phyloP scores from a whole-genome alignment of 2,113 vertebrate genomes.

The Deroptyus accipitrinus region DNA sequence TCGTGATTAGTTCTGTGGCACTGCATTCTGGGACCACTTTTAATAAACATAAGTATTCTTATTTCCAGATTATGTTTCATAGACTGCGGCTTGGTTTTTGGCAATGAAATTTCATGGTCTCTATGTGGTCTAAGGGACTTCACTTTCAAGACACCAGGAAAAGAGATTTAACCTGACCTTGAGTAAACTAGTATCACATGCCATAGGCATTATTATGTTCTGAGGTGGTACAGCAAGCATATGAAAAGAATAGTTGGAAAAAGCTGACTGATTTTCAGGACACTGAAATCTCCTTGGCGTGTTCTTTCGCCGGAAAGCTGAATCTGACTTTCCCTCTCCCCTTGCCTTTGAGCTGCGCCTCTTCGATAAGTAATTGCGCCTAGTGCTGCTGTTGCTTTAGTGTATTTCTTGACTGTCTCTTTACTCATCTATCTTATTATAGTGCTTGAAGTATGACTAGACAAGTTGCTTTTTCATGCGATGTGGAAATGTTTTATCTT shows the following conservation, averaged over 20 bases:
- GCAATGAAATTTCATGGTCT: neutral
- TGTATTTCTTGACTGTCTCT: slow-evolving; percentile 28
- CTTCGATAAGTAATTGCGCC: slow-evolving; percentile 18
- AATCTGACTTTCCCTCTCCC: neutral
- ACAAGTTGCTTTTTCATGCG: slow-evolving; percentile 50
- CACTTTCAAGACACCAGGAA: neutral
- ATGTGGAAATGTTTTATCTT: slow-evolving; percentile 40
- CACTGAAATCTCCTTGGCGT: neutral
- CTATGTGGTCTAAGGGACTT: neutral
- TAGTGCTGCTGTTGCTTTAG: neutral
- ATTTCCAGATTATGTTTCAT: neutral
- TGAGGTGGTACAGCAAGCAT: neutral
- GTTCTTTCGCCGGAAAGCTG: neutral
- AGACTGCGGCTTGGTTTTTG: neutral
- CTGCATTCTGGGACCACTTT: neutral
- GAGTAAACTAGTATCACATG: neutral
- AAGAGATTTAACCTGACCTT: neutral
- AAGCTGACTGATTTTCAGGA: neutral
- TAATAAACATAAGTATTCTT: neutral
- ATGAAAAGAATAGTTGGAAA: neutral
- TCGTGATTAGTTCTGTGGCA: neutral
- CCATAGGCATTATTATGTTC: neutral
- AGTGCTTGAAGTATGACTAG: slow-evolving; percentile 60
- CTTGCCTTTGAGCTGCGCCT: neutral
- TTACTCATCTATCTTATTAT: slow-evolving; percentile 33